Evolutionary conservation across 2,888 invertebrate species (phyloP), one percentile per base, ranked within the genome.

Genomic region (Apotomis capreana): DNA sequence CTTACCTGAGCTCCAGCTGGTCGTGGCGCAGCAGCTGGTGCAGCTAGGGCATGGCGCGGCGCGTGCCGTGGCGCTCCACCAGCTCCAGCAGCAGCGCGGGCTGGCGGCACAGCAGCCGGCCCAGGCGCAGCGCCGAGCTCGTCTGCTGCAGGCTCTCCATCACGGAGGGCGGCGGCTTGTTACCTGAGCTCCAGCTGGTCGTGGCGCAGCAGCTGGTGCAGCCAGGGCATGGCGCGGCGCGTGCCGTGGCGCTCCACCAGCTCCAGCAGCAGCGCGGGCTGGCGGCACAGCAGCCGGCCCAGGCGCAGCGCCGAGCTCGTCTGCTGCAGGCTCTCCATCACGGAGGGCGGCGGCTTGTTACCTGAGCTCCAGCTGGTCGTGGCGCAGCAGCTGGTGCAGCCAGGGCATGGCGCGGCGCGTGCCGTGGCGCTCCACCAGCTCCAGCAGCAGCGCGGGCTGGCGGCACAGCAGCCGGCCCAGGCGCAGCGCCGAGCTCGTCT

Each of bases 321-420:
- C 40, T 40, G 40, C 40, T 40, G 40, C 40, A 40, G 40, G 40
- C 40, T 40, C 2, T 26, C 26, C 26, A 26, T 26, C 26, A 40
- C 6, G 6, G 40, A 6, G 0, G 40, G 40, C 5, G 40, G 6
- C 40, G 40, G 5, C 5, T 40, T 5, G 5, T 5, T 40, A 40
- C 40, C 40, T 40, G 40, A 40, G 40, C 40, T 40, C 40, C 5
- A 40, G 40, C 40, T 40, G 40, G 40, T 40, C 40, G 40, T 97
- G 97, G 80, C 98, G 96, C 10, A 99, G 97, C 74, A 99, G 94
- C 86, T 98, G 98, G 6, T 98, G 98, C 74, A 99, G 92, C 99
- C 99, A 99, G 3, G 99, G 98, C 98, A 99, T 98, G 54, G 98
- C 98, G 77, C 98, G 97, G 0, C 97, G 96, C 8, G 98, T 96